A percentile compares a stretch with the other conserved stretches of the same genome.
Conservation (phyloP, 2,113 vertebrate genomes). For the Phyllostomus discolor region DNA sequence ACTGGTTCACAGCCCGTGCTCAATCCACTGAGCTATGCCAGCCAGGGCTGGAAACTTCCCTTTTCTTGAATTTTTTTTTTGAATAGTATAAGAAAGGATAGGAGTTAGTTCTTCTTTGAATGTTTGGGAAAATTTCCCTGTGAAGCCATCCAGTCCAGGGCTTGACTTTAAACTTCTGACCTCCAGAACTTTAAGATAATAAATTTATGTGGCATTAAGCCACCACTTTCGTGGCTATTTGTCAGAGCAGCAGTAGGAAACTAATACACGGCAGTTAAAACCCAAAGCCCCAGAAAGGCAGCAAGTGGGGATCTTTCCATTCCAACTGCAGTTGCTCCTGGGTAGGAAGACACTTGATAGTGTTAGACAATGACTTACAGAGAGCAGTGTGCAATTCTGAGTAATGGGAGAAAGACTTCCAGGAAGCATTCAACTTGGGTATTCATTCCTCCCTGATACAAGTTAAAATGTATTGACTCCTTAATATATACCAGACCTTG, state of each 20-base stretch:
- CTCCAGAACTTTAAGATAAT: neutral
- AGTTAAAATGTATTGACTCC: neutral
- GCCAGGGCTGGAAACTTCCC: too few species aligned
- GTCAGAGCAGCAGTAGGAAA: neutral
- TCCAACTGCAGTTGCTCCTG: neutral
- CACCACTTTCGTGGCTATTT: neutral
- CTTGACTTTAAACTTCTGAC: neutral
- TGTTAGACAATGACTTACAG: neutral
- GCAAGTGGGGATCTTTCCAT: neutral
- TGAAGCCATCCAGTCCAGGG: too few species aligned
- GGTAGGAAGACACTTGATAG: neutral
- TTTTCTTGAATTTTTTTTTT: too few species aligned
- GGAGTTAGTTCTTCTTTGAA: too few species aligned
- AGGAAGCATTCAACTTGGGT: neutral
- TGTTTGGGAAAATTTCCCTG: too few species aligned
- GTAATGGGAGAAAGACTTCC: neutral
- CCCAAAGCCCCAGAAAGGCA: neutral
- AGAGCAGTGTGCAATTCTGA: neutral
- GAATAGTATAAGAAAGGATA: too few species aligned
- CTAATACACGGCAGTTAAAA: neutral
- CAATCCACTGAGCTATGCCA: too few species aligned
- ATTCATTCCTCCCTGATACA: neutral
- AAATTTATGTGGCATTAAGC: neutral
- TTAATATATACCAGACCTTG: neutral
- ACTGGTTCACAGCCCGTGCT: too few species aligned